phyloP scores from a whole-genome alignment of 2,113 vertebrate species.

The Rhea pennata region DNA sequence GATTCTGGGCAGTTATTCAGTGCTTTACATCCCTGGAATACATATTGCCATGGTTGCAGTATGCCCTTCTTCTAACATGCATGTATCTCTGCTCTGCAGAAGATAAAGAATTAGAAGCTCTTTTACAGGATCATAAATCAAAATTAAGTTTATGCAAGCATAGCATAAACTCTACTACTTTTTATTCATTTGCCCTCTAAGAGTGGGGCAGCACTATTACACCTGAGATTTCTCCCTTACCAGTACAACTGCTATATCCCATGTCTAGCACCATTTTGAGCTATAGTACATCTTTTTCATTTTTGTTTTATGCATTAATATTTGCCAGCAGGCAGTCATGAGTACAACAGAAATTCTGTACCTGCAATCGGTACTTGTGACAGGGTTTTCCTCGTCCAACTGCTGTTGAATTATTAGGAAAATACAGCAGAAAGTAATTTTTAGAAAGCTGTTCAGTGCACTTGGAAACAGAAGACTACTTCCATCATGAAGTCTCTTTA shows the following conservation, averaged over 20 bases:
- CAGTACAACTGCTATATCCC: neutral
- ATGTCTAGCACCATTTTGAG: slow-evolving; percentile 12
- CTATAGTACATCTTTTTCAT: neutral
- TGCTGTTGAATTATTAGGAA: slow-evolving; percentile 49
- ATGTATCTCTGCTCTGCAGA: slow-evolving; percentile 32
- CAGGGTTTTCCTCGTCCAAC: slow-evolving; percentile 18
- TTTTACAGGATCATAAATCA: slow-evolving; percentile 19
- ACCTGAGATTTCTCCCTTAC: neutral
- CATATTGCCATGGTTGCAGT: slow-evolving; percentile 24
- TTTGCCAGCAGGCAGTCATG: neutral
- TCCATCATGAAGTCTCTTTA: neutral
- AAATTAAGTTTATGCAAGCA: slow-evolving; percentile 21
- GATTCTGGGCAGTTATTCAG: slow-evolving; percentile 48
- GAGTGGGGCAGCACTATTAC: neutral
- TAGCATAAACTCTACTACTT: neutral
- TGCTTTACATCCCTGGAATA: slow-evolving; percentile 22
- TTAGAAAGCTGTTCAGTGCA: slow-evolving; percentile 45
- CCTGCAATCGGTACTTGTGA: neutral
- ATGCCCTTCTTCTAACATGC: slow-evolving; percentile 13
- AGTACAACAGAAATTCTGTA: slow-evolving; percentile 25
- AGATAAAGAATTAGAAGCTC: slow-evolving; percentile 15
- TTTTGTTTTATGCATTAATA: slow-evolving; percentile 34
- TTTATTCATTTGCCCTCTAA: slow-evolving; percentile 25
- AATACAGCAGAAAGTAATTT: slow-evolving; percentile 24
- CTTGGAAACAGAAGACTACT: slow-evolving; percentile 32